Evolutionary conservation across 2,113 vertebrate genomes (phyloP).

Genomic region (Scolopax mira): DNA sequence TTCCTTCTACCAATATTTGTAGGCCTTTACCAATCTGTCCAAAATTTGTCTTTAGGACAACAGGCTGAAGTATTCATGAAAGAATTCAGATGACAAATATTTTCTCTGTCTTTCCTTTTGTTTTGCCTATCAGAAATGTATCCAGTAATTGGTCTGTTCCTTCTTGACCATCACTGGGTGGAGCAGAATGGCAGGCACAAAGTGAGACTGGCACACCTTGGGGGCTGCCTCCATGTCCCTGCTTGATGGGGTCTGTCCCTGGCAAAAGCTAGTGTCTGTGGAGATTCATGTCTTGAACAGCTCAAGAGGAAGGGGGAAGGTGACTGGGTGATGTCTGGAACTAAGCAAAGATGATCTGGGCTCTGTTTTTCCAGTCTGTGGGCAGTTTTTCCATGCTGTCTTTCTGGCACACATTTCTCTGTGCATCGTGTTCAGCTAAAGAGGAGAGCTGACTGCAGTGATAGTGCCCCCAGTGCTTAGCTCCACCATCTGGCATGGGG

Average conservation of each 20-base stretch:
- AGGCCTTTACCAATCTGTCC: neutral
- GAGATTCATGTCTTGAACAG: neutral
- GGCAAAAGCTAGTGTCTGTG: neutral
- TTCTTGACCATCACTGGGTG: neutral
- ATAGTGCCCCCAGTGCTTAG: neutral
- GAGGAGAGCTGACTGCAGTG: fast-evolving
- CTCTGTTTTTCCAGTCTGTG: too few relatives aligned
- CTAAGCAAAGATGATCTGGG: neutral
- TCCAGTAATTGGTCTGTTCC: neutral
- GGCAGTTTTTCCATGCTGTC: neutral
- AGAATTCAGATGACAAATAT: neutral
- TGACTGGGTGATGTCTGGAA: neutral
- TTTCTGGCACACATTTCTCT: neutral
- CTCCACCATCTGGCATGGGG: neutral
- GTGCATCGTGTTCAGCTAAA: neutral
- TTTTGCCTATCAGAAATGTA: neutral
- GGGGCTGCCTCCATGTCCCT: neutral
- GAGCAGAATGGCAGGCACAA: neutral
- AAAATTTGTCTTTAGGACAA: neutral
- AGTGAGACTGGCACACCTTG: neutral
- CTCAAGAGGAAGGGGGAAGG: neutral
- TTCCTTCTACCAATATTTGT: neutral
- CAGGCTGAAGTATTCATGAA: neutral
- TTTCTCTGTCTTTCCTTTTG: neutral
- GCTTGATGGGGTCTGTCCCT: neutral